Base-by-base conservation (phyloP, 2,113 vertebrate genomes). In the Syrmaticus mikado region DNA sequence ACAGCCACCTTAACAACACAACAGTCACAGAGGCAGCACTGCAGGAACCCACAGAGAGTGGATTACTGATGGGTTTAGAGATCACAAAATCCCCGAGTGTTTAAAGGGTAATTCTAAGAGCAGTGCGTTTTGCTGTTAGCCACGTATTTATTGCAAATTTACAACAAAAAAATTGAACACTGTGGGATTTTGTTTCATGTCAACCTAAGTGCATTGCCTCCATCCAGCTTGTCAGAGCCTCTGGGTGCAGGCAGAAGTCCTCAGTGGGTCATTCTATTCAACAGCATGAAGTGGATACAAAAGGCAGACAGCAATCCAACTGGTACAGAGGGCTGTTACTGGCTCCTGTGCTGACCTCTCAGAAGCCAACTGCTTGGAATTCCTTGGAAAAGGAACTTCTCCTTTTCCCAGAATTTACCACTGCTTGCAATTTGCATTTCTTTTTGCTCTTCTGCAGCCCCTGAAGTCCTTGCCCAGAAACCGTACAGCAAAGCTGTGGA, bases 401-500 rank as follows among this genome's bases (percentile, higher is more conserved):
- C 50, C 60, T 82, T n/a, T 15, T 8, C 60, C 64, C 50, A 13
- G 5, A 2, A 24, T 0, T 16, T 13, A 7, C 16, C 8, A 1
- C 7, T 32, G 30, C 66, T 82, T 6, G n/a, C 34, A 32, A 30
- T 6, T 57, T 10, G 50, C 28, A 40, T 55, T 30, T 86, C 62
- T 13, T 68, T 90, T 95, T 82, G 76, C 32, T 82, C 72, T 84
- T 53, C 86, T 76, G 57, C 95, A 99, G 99, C 99, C 78, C 99
- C 99, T 0, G 99, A 99, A 64, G 99, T 99, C 82, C 95, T 99
- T 53, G 98, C 98, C 19, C 99, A 99, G 98, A 99, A 99, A 76
- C 99, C 99, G 3, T 99, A 99, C 97, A 99, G 98, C 96, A 99
- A 99, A 96, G 98, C 99, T 3, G 99, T 99, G 79, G 99, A 99